Evolutionary conservation across 2,888 invertebrate genomes (phyloP).

Genomic region (Lepidocyrtinus sp.): DNA sequence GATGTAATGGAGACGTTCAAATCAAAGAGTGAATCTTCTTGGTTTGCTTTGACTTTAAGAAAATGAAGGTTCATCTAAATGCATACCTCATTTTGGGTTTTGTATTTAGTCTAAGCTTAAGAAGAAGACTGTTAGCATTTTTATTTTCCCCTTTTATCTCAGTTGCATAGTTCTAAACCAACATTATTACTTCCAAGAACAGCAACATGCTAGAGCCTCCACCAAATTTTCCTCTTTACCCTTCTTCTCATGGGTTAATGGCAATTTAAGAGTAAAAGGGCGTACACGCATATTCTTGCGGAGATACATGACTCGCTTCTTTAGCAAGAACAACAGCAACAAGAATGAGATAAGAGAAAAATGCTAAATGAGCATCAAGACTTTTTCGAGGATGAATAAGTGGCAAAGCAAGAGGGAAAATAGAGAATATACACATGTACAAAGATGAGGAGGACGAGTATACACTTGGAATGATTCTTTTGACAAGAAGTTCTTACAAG

Average conservation of each 20-base stretch:
- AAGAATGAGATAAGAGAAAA: slow-evolving; percentile 52
- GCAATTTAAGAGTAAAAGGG: slow-evolving; percentile 58
- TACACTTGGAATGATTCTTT: not conserved
- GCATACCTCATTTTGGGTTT: not conserved
- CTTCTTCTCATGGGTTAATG: slow-evolving; percentile 24
- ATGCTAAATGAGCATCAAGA: slow-evolving; percentile 51
- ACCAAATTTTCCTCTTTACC: slow-evolving; percentile 21
- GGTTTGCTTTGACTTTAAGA: not conserved
- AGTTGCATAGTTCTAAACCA: not conserved
- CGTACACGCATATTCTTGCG: slow-evolving; percentile 33
- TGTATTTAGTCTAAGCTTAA: not conserved
- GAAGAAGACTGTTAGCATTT: not conserved
- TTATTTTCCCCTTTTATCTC: slow-evolving; percentile 23
- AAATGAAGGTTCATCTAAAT: not conserved
- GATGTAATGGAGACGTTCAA: not conserved
- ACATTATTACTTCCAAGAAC: not conserved
- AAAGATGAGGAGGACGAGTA: not conserved
- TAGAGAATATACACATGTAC: not conserved
- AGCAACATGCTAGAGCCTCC: not conserved
- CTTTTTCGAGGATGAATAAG: slow-evolving; percentile 33
- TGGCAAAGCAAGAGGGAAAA: slow-evolving; percentile 5
- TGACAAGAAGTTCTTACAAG: not conserved
- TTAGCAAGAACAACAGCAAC: slow-evolving; percentile 39
- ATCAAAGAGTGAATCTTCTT: not conserved
- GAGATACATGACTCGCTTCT: slow-evolving; percentile 42